Evolutionary conservation across 2,797 vertebrate genomes (phyloP).

Genomic region (Poliocrania exsul): DNA sequence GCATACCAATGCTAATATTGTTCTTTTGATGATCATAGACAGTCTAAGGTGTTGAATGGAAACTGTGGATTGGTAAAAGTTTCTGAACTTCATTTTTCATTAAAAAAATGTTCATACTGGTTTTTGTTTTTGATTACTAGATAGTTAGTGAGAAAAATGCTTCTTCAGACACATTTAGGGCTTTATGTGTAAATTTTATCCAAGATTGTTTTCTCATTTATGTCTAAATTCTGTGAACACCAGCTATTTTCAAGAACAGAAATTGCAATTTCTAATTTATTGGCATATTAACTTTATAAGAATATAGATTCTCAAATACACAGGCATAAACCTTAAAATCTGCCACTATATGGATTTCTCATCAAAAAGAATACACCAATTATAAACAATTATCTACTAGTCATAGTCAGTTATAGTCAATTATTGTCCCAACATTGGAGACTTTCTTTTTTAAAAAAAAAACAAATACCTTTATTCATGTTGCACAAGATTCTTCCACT

Average conservation of each 20-base stretch:
- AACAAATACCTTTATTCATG: not conserved
- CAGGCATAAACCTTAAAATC: not conserved
- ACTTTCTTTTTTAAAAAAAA: not conserved
- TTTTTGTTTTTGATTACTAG: not conserved
- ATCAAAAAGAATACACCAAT: not conserved
- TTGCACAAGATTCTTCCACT: not conserved
- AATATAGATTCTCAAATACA: not conserved
- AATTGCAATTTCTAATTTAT: not conserved
- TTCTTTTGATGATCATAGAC: not conserved
- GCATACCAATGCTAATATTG: not conserved
- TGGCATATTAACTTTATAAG: not conserved
- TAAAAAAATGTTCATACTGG: accelerated
- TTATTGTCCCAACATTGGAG: not conserved
- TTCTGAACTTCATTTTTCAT: not conserved
- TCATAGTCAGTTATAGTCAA: not conserved
- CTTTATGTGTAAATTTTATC: not conserved
- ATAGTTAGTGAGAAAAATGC: not conserved
- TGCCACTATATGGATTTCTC: not conserved
- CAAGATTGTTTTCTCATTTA: not conserved
- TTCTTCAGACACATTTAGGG: not conserved
- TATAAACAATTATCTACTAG: not conserved
- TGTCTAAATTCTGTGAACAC: not conserved
- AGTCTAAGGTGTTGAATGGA: not conserved
- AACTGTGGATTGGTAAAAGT: not conserved
- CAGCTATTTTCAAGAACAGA: not conserved